Evolutionary conservation across 1,140 invertebrate species (phyloP).

Genomic region (Maniola jurtina): DNA sequence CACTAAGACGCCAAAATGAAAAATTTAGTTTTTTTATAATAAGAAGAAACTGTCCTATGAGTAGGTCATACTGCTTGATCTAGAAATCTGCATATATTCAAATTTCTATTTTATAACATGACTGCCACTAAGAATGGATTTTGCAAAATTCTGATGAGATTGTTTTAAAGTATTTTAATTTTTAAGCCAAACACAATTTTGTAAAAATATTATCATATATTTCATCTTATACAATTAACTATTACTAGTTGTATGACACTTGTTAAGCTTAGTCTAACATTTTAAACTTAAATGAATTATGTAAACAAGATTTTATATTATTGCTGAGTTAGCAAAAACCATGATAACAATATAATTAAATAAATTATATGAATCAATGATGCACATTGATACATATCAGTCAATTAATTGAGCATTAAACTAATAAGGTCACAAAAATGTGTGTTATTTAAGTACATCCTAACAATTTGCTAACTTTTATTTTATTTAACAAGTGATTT

Average conservation of each 20-base stretch:
- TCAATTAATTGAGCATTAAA: conserved; percentile 15
- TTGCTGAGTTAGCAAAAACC: neutral
- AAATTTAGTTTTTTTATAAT: too few relatives aligned
- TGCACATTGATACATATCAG: conserved; percentile 7
- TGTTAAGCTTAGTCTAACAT: neutral
- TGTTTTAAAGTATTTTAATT: neutral
- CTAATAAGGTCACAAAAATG: conserved; percentile 21
- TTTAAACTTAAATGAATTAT: neutral
- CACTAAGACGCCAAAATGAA: too few relatives aligned
- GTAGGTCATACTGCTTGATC: too few relatives aligned
- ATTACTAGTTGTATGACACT: neutral
- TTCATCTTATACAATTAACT: neutral
- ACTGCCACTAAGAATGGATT: too few relatives aligned
- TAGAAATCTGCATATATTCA: too few relatives aligned
- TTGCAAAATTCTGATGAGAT: too few relatives aligned
- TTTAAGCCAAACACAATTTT: neutral
- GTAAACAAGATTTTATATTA: neutral
- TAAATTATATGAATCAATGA: conserved; percentile 4
- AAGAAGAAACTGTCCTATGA: too few relatives aligned
- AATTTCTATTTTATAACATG: too few relatives aligned
- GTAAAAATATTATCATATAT: neutral
- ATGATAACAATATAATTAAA: conserved; percentile 1
- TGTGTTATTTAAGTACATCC: neutral
- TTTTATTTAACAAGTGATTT: conserved; percentile 5
- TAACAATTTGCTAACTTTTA: conserved; percentile 19